Base-by-base conservation (phyloP, 2,797 vertebrate species). In the Tokudaia muenninki region DNA sequence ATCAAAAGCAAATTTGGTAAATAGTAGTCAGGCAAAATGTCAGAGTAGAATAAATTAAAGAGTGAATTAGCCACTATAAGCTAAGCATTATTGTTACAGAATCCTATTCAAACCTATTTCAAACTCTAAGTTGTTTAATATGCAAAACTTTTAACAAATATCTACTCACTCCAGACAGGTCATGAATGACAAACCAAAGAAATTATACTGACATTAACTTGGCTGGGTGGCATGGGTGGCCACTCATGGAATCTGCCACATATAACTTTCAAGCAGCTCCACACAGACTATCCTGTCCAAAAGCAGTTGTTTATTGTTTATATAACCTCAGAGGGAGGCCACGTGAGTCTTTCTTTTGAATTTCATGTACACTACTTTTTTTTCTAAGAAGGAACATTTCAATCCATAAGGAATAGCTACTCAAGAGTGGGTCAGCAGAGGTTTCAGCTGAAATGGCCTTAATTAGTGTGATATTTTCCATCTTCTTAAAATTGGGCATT, bases 41-140 rank as follows among this genome's bases (percentile, higher is more conserved):
- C 70, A 92, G 10, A 90, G 41, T 21, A 65, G 55, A 94, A 24
- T 70, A 8, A 65, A 84, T 14, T 63, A 2, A 96, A 87, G 29
- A 83, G 9, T 92, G 31, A 87, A 93, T 87, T 83, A 61, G 47
- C 81, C 26, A 94, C 52, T 89, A 55, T 65, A 86, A 87, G 44
- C 63, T 77, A 93, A 26, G 14, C 63, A 65, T 74, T 90, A 87
- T 44, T 92, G 1, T 47, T 75, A 16, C 37, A 87, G 91, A 87
- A 95, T 89, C 44, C 72, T 91, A 59, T 75, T 88, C n/a, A 83
- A 93, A 90, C 37, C 57, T 89, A 79, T 75, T 88, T 52, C 55
- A 94, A 91, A n/a, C 81, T 92, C 87, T 78, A 31, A 93, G 29
- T 72, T 61, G 37, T 79, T 94, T 55, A 75, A 94, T 44, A 94